phyloP scores from a whole-genome alignment of 2,113 vertebrate genomes.

The Dromiciops gliroides region DNA sequence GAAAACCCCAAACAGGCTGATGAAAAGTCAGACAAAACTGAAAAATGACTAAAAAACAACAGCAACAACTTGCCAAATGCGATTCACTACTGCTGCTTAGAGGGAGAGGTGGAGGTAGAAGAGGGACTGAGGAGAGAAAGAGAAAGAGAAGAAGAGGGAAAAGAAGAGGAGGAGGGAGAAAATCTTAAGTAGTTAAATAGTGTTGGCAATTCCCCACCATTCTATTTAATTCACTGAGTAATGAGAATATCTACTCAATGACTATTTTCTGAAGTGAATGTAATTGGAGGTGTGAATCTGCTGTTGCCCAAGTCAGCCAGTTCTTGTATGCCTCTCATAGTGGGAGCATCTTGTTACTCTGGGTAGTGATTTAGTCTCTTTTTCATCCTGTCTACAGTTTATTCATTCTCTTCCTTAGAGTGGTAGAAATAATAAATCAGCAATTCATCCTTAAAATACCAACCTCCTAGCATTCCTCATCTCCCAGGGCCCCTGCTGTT shows the following conservation, averaged over 20 bases:
- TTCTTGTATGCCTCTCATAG: background rate
- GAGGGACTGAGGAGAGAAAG: too few relatives aligned
- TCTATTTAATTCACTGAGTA: background rate
- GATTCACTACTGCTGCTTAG: too few relatives aligned
- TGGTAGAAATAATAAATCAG: background rate
- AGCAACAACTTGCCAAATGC: too few relatives aligned
- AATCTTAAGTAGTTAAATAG: background rate
- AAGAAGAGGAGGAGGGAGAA: background rate
- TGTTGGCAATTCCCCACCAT: too few relatives aligned
- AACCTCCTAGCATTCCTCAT: background rate
- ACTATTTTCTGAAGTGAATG: background rate
- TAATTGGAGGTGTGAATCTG: background rate
- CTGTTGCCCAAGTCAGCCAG: background rate
- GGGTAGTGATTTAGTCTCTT: background rate
- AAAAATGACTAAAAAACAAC: too few relatives aligned
- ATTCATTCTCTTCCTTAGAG: too few relatives aligned
- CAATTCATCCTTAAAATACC: background rate
- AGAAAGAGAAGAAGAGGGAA: too few relatives aligned
- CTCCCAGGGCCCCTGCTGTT: background rate
- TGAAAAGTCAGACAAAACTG: too few relatives aligned
- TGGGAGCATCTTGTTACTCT: background rate
- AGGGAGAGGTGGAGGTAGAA: too few relatives aligned
- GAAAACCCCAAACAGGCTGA: too few relatives aligned
- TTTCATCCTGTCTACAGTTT: background rate
- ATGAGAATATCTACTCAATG: background rate